Evolutionary conservation across 2,888 invertebrate genomes (phyloP).

Genomic region (Lochmaea crataegi): DNA sequence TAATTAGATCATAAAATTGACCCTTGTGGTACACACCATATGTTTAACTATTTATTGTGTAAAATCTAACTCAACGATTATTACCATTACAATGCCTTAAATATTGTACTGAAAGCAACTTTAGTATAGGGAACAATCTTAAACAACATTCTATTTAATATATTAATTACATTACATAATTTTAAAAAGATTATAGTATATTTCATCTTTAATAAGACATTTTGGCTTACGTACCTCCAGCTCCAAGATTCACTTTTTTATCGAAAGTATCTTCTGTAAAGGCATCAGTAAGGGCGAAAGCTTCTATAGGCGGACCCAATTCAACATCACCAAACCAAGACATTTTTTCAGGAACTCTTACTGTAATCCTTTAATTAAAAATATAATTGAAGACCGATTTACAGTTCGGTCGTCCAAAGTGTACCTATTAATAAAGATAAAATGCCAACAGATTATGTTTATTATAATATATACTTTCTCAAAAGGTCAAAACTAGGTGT

Average conservation of each 20-base stretch:
- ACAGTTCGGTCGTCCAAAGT: background rate
- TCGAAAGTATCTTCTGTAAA: slow-evolving; percentile 79
- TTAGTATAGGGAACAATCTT: too few species aligned
- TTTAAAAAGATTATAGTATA: too few species aligned
- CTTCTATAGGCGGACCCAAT: slow-evolving; percentile 91
- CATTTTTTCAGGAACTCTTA: slow-evolving; percentile 46
- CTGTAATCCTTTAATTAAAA: slow-evolving; percentile 24
- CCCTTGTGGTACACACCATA: too few species aligned
- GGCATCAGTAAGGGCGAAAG: slow-evolving; percentile 86
- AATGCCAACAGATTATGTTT: background rate
- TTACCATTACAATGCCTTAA: too few species aligned
- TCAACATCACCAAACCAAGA: slow-evolving; percentile 75
- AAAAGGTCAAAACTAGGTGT: too few species aligned
- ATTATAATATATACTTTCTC: background rate
- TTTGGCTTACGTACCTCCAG: slow-evolving; percentile 87
- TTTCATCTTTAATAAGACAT: too few species aligned
- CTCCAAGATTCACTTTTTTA: slow-evolving; percentile 92
- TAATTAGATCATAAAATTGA: too few species aligned
- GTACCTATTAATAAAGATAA: background rate
- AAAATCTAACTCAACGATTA: too few species aligned
- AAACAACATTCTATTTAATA: too few species aligned
- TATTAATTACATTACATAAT: too few species aligned
- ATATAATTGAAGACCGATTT: background rate
- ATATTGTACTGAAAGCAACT: too few species aligned
- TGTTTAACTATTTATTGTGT: too few species aligned